phyloP scores from a whole-genome alignment of 2,797 vertebrate genomes.

The Danio kyathit region DNA sequence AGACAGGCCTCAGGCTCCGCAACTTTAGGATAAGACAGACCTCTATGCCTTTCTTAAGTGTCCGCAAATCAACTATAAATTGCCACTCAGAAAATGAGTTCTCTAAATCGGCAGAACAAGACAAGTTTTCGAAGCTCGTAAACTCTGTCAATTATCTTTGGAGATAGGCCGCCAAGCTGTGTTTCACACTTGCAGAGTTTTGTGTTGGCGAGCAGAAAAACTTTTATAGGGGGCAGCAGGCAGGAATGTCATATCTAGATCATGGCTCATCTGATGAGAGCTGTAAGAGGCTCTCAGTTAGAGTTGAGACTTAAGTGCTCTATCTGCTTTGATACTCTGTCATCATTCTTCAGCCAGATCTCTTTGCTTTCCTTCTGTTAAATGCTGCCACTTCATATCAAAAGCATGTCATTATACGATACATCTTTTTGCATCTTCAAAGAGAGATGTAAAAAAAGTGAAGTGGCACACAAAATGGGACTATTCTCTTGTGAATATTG shows the following conservation, averaged over 20 bases:
- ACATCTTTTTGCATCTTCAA: slow-evolving; percentile 39
- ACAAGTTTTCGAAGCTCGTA: slow-evolving; percentile 42
- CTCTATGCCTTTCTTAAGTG: slow-evolving; percentile 52
- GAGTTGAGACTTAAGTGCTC: slow-evolving; percentile 52
- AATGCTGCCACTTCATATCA: slow-evolving; percentile 58
- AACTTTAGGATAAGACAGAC: slow-evolving; percentile 40
- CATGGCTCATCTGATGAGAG: slow-evolving; percentile 37
- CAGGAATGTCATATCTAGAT: slow-evolving; percentile 34
- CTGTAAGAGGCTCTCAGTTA: slow-evolving; percentile 54
- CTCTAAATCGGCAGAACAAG: slow-evolving; percentile 26
- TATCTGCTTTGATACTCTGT: slow-evolving; percentile 49
- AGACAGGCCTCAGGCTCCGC: slow-evolving; percentile 52
- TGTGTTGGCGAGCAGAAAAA: slow-evolving; percentile 26
- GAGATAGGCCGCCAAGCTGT: slow-evolving; percentile 19
- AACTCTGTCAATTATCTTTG: slow-evolving; percentile 58
- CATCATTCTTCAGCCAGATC: slow-evolving; percentile 47
- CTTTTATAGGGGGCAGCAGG: slow-evolving; percentile 19
- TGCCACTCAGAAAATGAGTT: slow-evolving; percentile 62
- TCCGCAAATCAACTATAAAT: slow-evolving; percentile 65
- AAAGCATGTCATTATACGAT: slow-evolving; percentile 46
- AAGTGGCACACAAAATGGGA: slow-evolving; percentile 27
- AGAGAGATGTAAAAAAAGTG: slow-evolving; percentile 43
- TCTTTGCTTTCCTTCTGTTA: slow-evolving; percentile 48
- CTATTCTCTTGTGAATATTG: slow-evolving; percentile 35
- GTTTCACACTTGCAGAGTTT: slow-evolving; percentile 29